A percentile compares a stretch with the other conserved stretches of the same genome.
phyloP scores from a whole-genome alignment of 2,888 invertebrate species.

The Pyrrhia umbra region DNA sequence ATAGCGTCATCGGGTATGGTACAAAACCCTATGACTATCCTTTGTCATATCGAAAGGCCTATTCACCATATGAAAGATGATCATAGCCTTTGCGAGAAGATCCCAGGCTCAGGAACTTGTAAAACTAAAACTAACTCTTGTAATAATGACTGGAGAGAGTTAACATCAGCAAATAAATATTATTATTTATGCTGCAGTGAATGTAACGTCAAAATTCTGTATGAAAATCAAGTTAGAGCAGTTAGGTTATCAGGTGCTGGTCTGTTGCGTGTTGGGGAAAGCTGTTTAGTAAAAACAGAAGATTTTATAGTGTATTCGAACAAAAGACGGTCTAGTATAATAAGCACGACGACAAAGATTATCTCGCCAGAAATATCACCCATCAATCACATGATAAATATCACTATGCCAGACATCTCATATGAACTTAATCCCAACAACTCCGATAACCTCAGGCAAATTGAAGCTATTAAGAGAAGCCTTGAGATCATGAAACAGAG shows the following conservation, averaged over 20 bases:
- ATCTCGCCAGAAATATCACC: conserved; percentile 7
- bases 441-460: not conserved
- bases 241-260: not conserved
- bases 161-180: not conserved
- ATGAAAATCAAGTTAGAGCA: not conserved
- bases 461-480: conserved; percentile 6
- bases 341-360: not conserved
- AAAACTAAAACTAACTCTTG: not conserved
- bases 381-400: conserved; percentile 19
- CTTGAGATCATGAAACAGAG: conserved; percentile 9
- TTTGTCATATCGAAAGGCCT: conserved; percentile 9
- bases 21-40: not conserved
- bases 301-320: not conserved
- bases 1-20: not conserved
- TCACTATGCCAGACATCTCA: not conserved
- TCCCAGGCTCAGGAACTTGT: conserved; percentile 9
- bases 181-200: conserved; percentile 11
- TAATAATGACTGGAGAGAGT: conserved; percentile 5
- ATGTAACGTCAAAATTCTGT: conserved; percentile 3
- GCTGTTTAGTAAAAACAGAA: conserved; percentile 20
- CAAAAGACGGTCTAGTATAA: conserved; percentile 2
- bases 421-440: not conserved
- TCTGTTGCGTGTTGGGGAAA: conserved; percentile 9
- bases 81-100: conserved; percentile 8
- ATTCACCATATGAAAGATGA: conserved; percentile 4